Evolutionary conservation across 2,888 invertebrate species (phyloP), one percentile per base, ranked within the genome.

Genomic region (Chirona hameri): DNA sequence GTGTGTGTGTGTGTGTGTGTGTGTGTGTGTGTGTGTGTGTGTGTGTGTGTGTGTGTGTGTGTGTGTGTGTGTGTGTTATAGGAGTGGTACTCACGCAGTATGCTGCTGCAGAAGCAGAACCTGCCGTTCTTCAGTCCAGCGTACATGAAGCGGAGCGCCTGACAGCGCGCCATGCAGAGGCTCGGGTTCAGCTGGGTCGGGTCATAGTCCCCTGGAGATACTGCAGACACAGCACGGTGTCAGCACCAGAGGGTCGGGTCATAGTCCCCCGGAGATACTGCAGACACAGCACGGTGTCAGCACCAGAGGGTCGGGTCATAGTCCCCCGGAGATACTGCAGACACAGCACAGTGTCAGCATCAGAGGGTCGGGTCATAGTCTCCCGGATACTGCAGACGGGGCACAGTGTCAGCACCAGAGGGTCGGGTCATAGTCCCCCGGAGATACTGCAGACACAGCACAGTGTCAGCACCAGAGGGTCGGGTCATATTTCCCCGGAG

Each of bases 401-500:
- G 2, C 4, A 39, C 39, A 39, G 7, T 5, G 7, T 39, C 39
- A 39, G 39, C 39, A 39, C 39, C 2, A 39, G 39, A 39, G 39
- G 29, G 39, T 29, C n/a, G 76, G 82, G 27, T 82, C 76, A 52
- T 82, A 82, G 48, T 46, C 55, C 14, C 82, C 82, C 7, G 82
- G 82, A 21, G 82, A 82, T 24, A 82, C 76, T 76, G 46, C 12
- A 69, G n/a, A 14, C 39, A 39, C 27, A 12, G 15, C 3, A n/a
- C n/a, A 31, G 5, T 69, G 9, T 29, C 60, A 21, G 21, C 39
- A 65, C 24, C 5, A 15, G 21, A 24, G 55, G 15, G 39, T 29
- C n/a, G 76, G 82, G 27, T 82, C 82, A 52, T 82, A 82, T n/a
- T 46, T 55, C 14, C 82, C 82, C 1, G 82, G 82, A 21, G 82